A percentile compares a stretch with the other conserved stretches of the same genome.
These are phyloP conservation scores for Gobio gobio DNA, from an alignment of 2,113 vertebrate species.

Conservation along the genomic window DNA sequence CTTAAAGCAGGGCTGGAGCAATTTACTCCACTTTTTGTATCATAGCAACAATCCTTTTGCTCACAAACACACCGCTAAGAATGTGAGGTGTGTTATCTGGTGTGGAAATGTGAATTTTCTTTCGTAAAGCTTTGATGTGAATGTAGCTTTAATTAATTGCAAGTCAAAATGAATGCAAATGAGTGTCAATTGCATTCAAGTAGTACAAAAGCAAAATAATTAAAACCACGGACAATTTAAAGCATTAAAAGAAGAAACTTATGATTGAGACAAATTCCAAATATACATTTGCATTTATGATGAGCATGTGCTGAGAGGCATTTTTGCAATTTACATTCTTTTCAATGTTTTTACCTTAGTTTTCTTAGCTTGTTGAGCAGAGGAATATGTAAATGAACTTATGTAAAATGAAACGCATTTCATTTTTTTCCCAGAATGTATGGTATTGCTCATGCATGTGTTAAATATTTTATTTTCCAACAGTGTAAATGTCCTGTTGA, in stretches of 20 bases:
- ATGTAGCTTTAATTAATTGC: slow-evolving; percentile 4
- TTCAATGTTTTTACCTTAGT: background rate
- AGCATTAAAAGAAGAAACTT: background rate
- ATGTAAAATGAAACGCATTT: too few species aligned
- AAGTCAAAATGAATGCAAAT: background rate
- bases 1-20: slow-evolving; percentile 13
- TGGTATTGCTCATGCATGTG: background rate
- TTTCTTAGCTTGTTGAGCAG: background rate
- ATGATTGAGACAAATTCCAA: background rate
- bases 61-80: background rate
- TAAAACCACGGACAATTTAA: background rate
- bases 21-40: slow-evolving; percentile 16
- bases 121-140: background rate
- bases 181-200: background rate
- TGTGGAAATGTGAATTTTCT: background rate
- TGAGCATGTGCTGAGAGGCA: background rate
- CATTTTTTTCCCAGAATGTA: background rate
- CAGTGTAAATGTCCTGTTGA: slow-evolving; percentile 85
- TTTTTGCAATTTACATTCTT: background rate
- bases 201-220: background rate
- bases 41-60: slow-evolving; percentile 28
- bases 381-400: background rate
- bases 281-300: background rate
- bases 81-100: background rate
- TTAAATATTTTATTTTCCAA: slow-evolving; percentile 42